phyloP scores from a whole-genome alignment of 2,113 vertebrate species.

The Mus musculus region DNA sequence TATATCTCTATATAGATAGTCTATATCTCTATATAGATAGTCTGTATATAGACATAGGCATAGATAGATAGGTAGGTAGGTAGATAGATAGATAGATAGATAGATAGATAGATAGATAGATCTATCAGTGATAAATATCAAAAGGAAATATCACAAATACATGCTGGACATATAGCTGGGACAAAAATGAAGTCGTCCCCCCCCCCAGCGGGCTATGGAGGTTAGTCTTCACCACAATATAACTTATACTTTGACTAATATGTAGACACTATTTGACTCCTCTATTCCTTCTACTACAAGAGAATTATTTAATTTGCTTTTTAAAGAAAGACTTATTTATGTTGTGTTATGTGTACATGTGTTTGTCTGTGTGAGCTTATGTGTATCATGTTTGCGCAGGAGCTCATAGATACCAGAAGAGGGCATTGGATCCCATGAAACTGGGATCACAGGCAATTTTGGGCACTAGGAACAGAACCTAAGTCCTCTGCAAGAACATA shows the following conservation, averaged over 20 bases:
- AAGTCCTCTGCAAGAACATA: neutral
- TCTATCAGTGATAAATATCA: neutral
- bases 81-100: no score
- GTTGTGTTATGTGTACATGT: neutral
- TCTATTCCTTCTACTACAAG: neutral
- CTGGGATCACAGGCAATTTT: neutral
- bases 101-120: no score
- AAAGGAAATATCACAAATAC: neutral
- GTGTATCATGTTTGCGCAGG: neutral
- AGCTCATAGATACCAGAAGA: neutral
- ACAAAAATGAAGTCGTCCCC: neutral
- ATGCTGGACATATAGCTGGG: neutral
- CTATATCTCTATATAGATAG: no score
- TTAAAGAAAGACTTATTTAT: neutral
- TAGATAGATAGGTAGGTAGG: no score
- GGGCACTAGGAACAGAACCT: neutral
- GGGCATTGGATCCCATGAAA: neutral
- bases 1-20: no score
- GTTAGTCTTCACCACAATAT: neutral
- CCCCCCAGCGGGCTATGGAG: neutral
- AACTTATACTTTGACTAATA: neutral
- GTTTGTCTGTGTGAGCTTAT: neutral
- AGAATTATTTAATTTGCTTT: neutral
- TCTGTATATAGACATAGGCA: no score
- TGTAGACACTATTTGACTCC: neutral